Percentiles rank a stretch among this genome's conserved stretches.
phyloP scores from a whole-genome alignment of 2,888 invertebrate genomes.

The Leptothorax acervorum region DNA sequence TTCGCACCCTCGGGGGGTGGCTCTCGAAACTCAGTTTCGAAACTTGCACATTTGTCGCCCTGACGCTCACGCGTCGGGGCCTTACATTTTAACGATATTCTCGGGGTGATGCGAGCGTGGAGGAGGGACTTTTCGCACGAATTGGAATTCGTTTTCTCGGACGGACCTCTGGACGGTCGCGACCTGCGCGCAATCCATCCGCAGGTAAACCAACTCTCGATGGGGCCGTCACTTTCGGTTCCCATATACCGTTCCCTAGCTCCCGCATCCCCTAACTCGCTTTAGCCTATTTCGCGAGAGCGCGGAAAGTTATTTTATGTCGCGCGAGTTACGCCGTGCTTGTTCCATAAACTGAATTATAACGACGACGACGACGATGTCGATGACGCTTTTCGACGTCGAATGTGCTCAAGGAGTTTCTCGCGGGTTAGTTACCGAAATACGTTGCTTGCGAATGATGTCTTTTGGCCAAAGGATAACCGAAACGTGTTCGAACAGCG shows the following conservation, averaged over 20 bases:
- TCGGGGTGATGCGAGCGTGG: slow-evolving; percentile 20
- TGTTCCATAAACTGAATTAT: slow-evolving; percentile 50
- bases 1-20: slow-evolving; percentile 60
- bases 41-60: slow-evolving; percentile 71
- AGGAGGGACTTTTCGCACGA: slow-evolving; percentile 54
- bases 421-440: slow-evolving; percentile 28
- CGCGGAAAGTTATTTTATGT: slow-evolving; percentile 54
- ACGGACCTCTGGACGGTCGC: slow-evolving; percentile 48
- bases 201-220: slow-evolving; percentile 32
- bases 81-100: slow-evolving; percentile 67
- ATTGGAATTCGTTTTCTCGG: slow-evolving; percentile 64
- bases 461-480: not conserved
- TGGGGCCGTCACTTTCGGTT: slow-evolving; percentile 4
- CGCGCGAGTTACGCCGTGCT: slow-evolving; percentile 45
- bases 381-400: slow-evolving; percentile 45
- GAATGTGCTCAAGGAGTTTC: slow-evolving; percentile 36
- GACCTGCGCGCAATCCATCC: slow-evolving; percentile 17
- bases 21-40: slow-evolving; percentile 71
- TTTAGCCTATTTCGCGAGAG: slow-evolving; percentile 56
- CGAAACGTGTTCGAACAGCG: not conserved
- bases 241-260: not conserved
- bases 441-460: not conserved
- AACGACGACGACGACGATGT: slow-evolving; percentile 37
- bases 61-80: slow-evolving; percentile 26
- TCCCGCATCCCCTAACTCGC: slow-evolving; percentile 23